Percentiles rank a stretch among this genome's conserved stretches.
phyloP scores from a whole-genome alignment of 1,140 invertebrate genomes.

The Cydia strobilella region DNA sequence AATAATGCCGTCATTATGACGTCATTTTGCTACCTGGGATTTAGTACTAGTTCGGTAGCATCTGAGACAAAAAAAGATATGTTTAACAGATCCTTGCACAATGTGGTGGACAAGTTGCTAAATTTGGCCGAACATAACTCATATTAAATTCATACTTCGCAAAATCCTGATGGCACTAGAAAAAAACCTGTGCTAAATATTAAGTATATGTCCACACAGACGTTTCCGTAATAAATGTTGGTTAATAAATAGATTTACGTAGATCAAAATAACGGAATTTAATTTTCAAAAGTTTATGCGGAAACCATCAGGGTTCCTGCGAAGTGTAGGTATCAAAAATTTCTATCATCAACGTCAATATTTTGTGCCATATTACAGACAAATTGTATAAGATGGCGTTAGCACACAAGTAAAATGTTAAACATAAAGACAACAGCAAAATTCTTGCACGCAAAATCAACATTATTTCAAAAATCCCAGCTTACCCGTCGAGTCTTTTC shows the following conservation, averaged over 20 bases:
- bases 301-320: no score
- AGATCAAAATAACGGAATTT: no score
- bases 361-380: not conserved
- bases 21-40: no score
- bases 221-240: no score
- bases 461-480: conserved; percentile 27
- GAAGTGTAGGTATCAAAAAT: not conserved
- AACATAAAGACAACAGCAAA: conserved; percentile 61
- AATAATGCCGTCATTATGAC: no score
- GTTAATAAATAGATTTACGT: no score
- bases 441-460: conserved; percentile 48
- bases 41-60: not conserved
- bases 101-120: not conserved
- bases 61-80: not conserved
- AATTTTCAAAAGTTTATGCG: no score
- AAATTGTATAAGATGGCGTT: not conserved
- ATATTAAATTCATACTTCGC: not conserved
- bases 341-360: not conserved
- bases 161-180: no score
- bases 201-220: no score
- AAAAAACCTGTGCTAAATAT: no score
- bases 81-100: not conserved
- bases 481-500: conserved; percentile 34
- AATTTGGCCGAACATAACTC: not conserved
- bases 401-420: conserved; percentile 33